Evolutionary conservation across 1,140 invertebrate species (phyloP).

Genomic region (Eupeodes corollae): DNA sequence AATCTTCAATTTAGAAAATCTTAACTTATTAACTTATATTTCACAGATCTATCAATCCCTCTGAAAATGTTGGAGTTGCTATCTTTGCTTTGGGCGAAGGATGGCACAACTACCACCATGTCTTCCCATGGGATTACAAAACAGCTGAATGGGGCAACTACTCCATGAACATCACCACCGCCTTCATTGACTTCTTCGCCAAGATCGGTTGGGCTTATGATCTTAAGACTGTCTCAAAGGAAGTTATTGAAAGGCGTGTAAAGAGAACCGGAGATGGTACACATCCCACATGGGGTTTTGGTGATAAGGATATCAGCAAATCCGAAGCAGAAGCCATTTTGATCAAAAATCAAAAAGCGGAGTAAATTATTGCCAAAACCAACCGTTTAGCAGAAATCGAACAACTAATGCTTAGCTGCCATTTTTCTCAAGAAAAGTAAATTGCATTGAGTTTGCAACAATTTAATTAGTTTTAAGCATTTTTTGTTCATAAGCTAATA

Average conservation of each 20-base stretch:
- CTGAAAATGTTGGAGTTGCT: constrained; percentile 56
- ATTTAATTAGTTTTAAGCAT: too few relatives aligned
- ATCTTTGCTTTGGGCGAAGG: constrained; percentile 66
- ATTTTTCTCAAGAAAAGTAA: too few relatives aligned
- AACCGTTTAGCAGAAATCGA: too few relatives aligned
- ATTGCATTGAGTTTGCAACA: too few relatives aligned
- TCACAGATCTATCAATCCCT: constrained; percentile 55
- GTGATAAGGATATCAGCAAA: constrained; percentile 56
- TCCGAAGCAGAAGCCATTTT: constrained; percentile 51
- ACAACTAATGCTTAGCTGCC: too few relatives aligned
- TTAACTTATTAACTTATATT: constrained; percentile 7
- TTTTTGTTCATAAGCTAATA: too few relatives aligned
- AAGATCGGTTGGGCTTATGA: constrained; percentile 80
- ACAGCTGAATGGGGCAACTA: constrained; percentile 68
- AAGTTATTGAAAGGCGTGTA: constrained; percentile 54
- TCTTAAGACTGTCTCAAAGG: constrained; percentile 61
- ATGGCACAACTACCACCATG: constrained; percentile 92
- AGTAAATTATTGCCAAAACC: neutral
- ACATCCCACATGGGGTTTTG: constrained; percentile 69
- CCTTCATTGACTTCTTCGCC: constrained; percentile 73
- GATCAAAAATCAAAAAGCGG: constrained; percentile 42
- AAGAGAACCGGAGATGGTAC: constrained; percentile 63
- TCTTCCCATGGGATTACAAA: constrained; percentile 86
- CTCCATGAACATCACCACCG: constrained; percentile 64
- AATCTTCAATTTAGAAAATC: neutral